Evolutionary conservation across 2,113 vertebrate genomes (phyloP).

Genomic region (Ictidomys tridecemlineatus): DNA sequence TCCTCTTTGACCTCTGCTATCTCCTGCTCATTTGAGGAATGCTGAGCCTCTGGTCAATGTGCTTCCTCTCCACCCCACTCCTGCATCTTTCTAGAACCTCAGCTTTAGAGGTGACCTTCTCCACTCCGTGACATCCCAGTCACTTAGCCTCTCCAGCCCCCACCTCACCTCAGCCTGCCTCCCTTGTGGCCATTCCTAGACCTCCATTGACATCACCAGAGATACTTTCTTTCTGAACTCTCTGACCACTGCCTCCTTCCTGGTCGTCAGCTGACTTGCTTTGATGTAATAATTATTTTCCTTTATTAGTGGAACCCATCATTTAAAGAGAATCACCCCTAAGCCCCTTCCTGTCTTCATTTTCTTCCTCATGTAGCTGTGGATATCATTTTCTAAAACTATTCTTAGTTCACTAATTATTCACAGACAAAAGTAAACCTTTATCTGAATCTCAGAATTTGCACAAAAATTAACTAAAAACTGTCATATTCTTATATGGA

Average conservation of each 20-base stretch:
- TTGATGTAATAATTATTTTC: neutral
- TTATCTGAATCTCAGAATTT: neutral
- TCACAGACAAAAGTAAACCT: neutral
- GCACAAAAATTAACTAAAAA: neutral
- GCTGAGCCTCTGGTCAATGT: neutral
- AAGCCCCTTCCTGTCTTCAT: neutral
- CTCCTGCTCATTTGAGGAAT: neutral
- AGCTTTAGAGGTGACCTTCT: neutral
- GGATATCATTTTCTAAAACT: neutral
- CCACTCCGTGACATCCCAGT: neutral
- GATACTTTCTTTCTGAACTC: neutral
- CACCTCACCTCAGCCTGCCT: neutral
- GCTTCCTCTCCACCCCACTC: neutral
- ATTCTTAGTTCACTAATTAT: neutral
- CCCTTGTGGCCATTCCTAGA: neutral
- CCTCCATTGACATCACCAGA: neutral
- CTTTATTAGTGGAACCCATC: neutral
- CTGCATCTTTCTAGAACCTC: neutral
- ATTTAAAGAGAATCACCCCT: neutral
- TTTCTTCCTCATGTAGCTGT: neutral
- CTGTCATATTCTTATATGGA: neutral
- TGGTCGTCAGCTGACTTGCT: neutral
- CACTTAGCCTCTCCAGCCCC: neutral
- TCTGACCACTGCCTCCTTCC: neutral
- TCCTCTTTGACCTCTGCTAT: neutral